Conservation (phyloP, 2,888 invertebrate genomes). For the Acholoe squamosa region DNA sequence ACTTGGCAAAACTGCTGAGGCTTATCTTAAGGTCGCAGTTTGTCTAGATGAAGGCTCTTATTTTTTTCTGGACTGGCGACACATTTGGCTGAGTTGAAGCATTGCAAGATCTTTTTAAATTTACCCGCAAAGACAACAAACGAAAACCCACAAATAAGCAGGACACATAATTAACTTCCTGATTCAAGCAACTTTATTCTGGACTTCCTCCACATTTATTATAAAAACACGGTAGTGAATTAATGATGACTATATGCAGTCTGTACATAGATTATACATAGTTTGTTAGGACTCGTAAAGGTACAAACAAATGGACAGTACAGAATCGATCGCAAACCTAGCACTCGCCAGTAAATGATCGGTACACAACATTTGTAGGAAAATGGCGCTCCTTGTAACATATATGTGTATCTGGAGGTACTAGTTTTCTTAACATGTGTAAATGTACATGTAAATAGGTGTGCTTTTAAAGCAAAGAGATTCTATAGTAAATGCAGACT, state of each 20-base stretch:
- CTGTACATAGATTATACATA: slow-evolving; percentile 26
- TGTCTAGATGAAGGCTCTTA: no score
- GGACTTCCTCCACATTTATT: slow-evolving; percentile 53
- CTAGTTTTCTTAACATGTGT: not conserved
- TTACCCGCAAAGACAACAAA: no score
- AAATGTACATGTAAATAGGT: not conserved
- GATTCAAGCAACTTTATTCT: slow-evolving; percentile 60
- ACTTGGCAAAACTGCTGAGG: no score
- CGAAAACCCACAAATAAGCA: no score
- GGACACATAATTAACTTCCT: not conserved
- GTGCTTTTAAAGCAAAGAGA: slow-evolving; percentile 30
- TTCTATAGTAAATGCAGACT: slow-evolving; percentile 39
- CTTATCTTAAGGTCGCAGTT: no score
- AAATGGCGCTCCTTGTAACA: not conserved
- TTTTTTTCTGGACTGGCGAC: no score
- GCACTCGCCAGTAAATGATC: not conserved
- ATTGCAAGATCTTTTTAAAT: no score
- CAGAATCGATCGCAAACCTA: not conserved
- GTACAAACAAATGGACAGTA: not conserved
- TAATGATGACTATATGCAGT: slow-evolving; percentile 45
- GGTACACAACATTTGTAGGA: slow-evolving; percentile 11
- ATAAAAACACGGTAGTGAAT: slow-evolving; percentile 49
- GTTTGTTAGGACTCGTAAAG: slow-evolving; percentile 8
- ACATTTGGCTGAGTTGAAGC: no score
- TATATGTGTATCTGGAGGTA: not conserved